Conservation (phyloP, 2,888 invertebrate species). For the Noctua janthina region DNA sequence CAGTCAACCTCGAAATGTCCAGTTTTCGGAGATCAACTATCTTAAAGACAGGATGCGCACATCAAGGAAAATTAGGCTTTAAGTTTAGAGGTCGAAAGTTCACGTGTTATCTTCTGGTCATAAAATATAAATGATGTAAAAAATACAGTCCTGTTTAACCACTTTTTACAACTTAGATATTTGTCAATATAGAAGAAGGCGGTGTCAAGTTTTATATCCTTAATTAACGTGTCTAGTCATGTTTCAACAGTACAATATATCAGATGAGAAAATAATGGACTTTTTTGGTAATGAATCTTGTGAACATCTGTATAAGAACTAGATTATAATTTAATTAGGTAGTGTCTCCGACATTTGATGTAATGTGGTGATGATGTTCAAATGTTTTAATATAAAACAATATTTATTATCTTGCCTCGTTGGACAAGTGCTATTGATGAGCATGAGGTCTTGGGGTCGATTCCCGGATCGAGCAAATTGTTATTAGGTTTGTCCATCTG, state of each 20-base stretch:
- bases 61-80: constrained; percentile 2
- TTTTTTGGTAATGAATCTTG: background rate
- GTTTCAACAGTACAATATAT: constrained; percentile 19
- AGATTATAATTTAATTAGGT: constrained; percentile 1
- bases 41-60: constrained; percentile 41
- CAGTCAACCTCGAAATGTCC: constrained; percentile 48
- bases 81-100: constrained; percentile 46
- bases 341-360: constrained; percentile 3
- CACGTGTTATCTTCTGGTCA: constrained; percentile 33
- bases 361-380: background rate
- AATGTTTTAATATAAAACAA: background rate
- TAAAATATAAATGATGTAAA: constrained; percentile 56
- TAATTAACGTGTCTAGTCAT: constrained; percentile 28
- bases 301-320: background rate
- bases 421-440: background rate
- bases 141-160: constrained; percentile 37
- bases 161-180: constrained; percentile 36
- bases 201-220: constrained; percentile 31
- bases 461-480: background rate
- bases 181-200: constrained; percentile 25
- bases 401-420: background rate
- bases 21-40: constrained; percentile 46
- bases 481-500: background rate
- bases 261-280: constrained; percentile 22
- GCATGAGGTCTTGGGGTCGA: background rate